phyloP scores from a whole-genome alignment of 2,888 invertebrate genomes.

The Eupithecia abbreviata region DNA sequence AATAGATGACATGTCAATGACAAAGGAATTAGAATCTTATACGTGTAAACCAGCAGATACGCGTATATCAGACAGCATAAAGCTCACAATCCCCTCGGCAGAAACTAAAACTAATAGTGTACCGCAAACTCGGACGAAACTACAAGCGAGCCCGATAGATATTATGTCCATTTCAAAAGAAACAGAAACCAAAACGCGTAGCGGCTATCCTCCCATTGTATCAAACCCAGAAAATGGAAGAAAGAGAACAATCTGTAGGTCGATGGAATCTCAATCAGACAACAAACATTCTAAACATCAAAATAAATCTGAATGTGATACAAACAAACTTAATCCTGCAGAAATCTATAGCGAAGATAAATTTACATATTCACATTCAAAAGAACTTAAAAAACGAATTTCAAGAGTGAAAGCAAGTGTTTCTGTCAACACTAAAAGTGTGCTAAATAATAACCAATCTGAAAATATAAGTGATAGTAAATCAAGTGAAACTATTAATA shows the following conservation, averaged over 20 bases:
- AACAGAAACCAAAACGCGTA: not conserved
- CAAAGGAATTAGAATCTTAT: not conserved
- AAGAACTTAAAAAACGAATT: conserved; percentile 16
- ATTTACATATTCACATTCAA: conserved; percentile 15
- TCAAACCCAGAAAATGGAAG: conserved; percentile 1
- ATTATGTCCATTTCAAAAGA: not conserved
- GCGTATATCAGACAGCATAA: not conserved
- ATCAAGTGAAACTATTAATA: not conserved
- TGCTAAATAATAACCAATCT: conserved; percentile 2
- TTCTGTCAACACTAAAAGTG: not conserved
- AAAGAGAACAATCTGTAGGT: conserved; percentile 5
- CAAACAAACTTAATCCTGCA: not conserved
- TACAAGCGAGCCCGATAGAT: not conserved
- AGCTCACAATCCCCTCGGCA: not conserved
- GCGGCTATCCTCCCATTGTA: not conserved
- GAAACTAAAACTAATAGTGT: not conserved
- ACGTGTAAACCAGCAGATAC: not conserved
- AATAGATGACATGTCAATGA: not conserved
- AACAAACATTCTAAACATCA: not conserved
- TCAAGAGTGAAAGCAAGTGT: conserved; percentile 22
- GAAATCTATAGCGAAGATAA: conserved; percentile 7
- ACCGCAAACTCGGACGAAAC: not conserved
- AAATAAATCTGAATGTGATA: not conserved
- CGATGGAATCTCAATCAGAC: not conserved
- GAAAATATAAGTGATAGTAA: conserved; percentile 2